Evolutionary conservation across 1,140 invertebrate genomes (phyloP), one percentile per base, ranked within the genome.

Genomic region (Rhopalosiphum padi): DNA sequence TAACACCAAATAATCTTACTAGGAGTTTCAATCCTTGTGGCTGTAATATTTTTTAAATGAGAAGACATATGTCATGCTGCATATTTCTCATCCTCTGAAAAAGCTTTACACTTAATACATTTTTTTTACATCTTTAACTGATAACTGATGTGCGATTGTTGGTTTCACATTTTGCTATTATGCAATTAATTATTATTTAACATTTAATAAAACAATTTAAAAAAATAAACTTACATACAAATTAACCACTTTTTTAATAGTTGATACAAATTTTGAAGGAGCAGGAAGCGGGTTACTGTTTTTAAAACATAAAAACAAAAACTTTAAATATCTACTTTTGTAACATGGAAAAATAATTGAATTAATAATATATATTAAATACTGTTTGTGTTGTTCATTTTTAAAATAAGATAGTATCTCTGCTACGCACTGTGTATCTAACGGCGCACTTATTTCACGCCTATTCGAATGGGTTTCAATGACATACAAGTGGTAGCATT

Each of bases 11-110:
- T 48, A 1, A n/a, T 48, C 46, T 37, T 92, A 92, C 91, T 25
- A 41, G 91, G 91, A 15, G 91, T 92, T 51, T 85, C 91, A 85
- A 92, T 92, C 41, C 68, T 43, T 21, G 91, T 92, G 8, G 85
- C 68, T 22, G 91, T 92, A 25, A 92, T 68, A 35, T 77, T 77
- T 82, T 92, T 92, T 18, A 92, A 92, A 35, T 92, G 68, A 53
- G 91, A 85, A 23, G 91, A 41, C 46, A 92, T 51, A 21, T 68
- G 91, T 30, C 91, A 92, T 21, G 91, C 51, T 41, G 91, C 53
- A 53, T 77, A 92, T 22, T 37, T 30, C 18, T 92, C 91, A 85
- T 92, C 91, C 5, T 83, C 35, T 25, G 48, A 82, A 53, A 51
- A 0, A 30, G 23, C 35, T 18, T 85, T 51, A 11, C 91, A 92